Conservation (phyloP, 2,888 invertebrate genomes). For the Pimpla rufipes region DNA sequence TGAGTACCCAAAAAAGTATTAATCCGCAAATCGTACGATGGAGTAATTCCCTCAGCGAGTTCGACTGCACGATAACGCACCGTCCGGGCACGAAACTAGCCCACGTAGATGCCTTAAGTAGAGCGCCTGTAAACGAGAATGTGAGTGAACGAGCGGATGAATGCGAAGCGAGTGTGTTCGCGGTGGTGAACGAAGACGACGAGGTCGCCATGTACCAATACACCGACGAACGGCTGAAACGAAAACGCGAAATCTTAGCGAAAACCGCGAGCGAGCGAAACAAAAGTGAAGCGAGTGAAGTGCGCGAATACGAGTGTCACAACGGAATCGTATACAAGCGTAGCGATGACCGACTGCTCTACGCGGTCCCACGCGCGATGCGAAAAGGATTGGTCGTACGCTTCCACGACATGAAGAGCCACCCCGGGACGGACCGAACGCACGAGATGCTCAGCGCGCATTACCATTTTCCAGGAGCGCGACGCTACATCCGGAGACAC, state of each 20-base stretch:
- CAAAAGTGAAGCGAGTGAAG: background rate
- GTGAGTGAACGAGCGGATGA: background rate
- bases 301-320: background rate
- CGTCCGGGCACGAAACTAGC: slow-evolving; percentile 68
- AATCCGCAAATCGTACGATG: slow-evolving; percentile 22
- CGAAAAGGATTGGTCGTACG: slow-evolving; percentile 8
- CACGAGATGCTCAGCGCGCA: background rate
- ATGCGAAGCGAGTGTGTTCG: slow-evolving; percentile 21
- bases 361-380: slow-evolving; percentile 9
- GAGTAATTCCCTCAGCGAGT: slow-evolving; percentile 19
- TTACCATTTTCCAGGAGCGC: slow-evolving; percentile 23
- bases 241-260: background rate
- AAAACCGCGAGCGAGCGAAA: slow-evolving; percentile 3
- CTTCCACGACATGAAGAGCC: background rate
- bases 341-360: slow-evolving; percentile 16
- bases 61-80: slow-evolving; percentile 63
- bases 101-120: slow-evolving; percentile 70
- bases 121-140: slow-evolving; percentile 54
- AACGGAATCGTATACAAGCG: slow-evolving; percentile 10
- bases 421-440: slow-evolving; percentile 5
- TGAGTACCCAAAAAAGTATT: slow-evolving; percentile 53
- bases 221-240: background rate
- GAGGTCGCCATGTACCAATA: slow-evolving; percentile 23
- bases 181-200: slow-evolving; percentile 21
- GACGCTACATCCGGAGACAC: slow-evolving; percentile 7